These are phyloP conservation scores for Odontothrips loti DNA, from an alignment of 2,888 invertebrate genomes.

Conservation along the genomic window DNA sequence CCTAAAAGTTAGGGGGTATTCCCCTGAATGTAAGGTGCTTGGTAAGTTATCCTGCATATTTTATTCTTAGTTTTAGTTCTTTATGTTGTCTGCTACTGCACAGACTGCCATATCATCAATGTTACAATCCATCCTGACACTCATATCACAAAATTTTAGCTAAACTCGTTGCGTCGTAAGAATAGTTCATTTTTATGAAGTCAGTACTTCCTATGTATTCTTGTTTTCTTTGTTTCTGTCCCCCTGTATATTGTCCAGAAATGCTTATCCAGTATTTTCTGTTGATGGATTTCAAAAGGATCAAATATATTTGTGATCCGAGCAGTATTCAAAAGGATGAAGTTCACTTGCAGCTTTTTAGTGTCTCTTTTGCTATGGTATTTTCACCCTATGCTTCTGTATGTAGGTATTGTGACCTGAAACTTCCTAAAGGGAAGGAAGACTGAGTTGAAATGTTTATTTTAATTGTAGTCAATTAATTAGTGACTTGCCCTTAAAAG, in stretches of 20 bases:
- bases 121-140: background rate
- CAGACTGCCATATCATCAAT: background rate
- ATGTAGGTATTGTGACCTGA: background rate
- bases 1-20: too few relatives aligned
- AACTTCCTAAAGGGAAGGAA: background rate
- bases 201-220: too few relatives aligned
- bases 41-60: background rate
- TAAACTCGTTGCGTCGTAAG: too few relatives aligned
- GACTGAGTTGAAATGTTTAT: background rate
- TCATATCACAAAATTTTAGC: background rate
- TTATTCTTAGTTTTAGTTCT: too few relatives aligned
- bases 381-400: too few relatives aligned
- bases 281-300: background rate
- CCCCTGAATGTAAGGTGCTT: too few relatives aligned
- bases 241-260: too few relatives aligned
- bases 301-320: background rate
- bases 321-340: too few relatives aligned
- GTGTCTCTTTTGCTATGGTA: background rate
- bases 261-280: background rate
- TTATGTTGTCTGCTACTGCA: too few relatives aligned
- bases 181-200: too few relatives aligned
- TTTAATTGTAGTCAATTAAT: constrained; percentile 7
- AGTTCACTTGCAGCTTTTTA: background rate
- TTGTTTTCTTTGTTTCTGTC: too few relatives aligned
- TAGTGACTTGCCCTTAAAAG: background rate